phyloP scores from a whole-genome alignment of 2,797 vertebrate species.

The Menidia menidia region DNA sequence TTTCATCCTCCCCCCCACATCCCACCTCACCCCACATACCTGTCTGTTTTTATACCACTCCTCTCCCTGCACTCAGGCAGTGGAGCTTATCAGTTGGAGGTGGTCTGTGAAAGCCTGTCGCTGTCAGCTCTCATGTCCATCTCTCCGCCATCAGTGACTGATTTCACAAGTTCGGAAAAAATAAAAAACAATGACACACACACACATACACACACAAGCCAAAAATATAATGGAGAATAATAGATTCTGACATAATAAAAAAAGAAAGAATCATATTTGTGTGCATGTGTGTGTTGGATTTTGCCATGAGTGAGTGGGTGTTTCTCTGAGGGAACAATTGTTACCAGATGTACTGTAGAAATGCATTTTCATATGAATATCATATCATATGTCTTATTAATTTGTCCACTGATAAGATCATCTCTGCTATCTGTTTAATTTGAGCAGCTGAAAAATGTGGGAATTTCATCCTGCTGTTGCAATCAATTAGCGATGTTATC shows the following conservation, averaged over 20 bases:
- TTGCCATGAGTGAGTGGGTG: slow-evolving; percentile 52
- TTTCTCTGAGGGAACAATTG: slow-evolving; percentile 64
- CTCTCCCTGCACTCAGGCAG: slow-evolving; percentile 33
- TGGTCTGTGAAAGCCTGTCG: slow-evolving; percentile 55
- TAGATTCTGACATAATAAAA: slow-evolving; percentile 14
- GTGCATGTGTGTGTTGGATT: slow-evolving; percentile 38
- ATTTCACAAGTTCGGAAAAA: slow-evolving; percentile 45
- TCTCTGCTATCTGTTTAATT: slow-evolving; percentile 29
- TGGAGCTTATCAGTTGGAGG: slow-evolving; percentile 61
- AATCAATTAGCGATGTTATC: slow-evolving; percentile 25
- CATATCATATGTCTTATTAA: slow-evolving; percentile 67
- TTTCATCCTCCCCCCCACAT: slow-evolving; percentile 50
- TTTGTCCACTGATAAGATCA: slow-evolving; percentile 47
- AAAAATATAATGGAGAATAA: slow-evolving; percentile 50
- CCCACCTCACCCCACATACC: background rate
- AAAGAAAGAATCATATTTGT: slow-evolving; percentile 40
- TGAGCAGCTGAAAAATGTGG: slow-evolving; percentile 14
- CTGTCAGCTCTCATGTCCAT: slow-evolving; percentile 59
- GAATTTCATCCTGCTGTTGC: slow-evolving; percentile 3
- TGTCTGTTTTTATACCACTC: slow-evolving; percentile 19
- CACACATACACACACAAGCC: slow-evolving; percentile 23
- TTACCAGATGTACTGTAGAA: slow-evolving; percentile 67
- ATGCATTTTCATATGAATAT: slow-evolving; percentile 60
- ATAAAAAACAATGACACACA: slow-evolving; percentile 3
- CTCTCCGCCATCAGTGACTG: slow-evolving; percentile 55